Evolutionary conservation across 2,888 invertebrate genomes (phyloP).

Genomic region (Sesamia inferens): DNA sequence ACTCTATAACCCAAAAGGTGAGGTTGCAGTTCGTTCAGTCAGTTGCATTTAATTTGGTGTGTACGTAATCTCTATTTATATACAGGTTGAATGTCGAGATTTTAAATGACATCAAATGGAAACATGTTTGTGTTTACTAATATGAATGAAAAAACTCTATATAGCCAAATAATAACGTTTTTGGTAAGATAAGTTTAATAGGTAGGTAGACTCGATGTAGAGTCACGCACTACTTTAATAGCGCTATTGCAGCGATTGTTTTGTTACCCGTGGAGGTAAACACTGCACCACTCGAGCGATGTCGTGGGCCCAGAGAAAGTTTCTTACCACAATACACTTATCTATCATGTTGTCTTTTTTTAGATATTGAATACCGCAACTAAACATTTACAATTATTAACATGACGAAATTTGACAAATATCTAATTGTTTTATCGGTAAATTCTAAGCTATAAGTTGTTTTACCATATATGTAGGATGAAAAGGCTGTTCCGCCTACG

Average conservation of each 20-base stretch:
- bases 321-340: constrained; percentile 64
- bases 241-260: constrained; percentile 71
- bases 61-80: constrained; percentile 74
- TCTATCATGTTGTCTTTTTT: constrained; percentile 54
- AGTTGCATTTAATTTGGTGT: constrained; percentile 49
- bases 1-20: constrained; percentile 73
- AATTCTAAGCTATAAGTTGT: constrained; percentile 62
- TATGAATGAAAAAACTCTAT: constrained; percentile 21
- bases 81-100: constrained; percentile 62
- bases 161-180: background rate
- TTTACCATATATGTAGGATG: constrained; percentile 77
- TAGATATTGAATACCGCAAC: constrained; percentile 30
- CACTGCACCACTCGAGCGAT: constrained; percentile 64
- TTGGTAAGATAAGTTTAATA: constrained; percentile 22
- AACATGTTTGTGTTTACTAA: constrained; percentile 38
- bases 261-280: constrained; percentile 72
- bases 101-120: constrained; percentile 57
- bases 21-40: constrained; percentile 64
- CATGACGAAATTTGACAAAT: constrained; percentile 9
- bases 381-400: constrained; percentile 8
- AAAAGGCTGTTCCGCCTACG: constrained; percentile 85
- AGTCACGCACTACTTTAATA: constrained; percentile 43
- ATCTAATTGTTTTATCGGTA: constrained; percentile 16
- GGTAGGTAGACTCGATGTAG: constrained; percentile 27
- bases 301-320: constrained; percentile 78